These are phyloP conservation scores for Linnaemya tessellans DNA, from an alignment of 2,888 invertebrate genomes.

Conservation along the genomic window DNA sequence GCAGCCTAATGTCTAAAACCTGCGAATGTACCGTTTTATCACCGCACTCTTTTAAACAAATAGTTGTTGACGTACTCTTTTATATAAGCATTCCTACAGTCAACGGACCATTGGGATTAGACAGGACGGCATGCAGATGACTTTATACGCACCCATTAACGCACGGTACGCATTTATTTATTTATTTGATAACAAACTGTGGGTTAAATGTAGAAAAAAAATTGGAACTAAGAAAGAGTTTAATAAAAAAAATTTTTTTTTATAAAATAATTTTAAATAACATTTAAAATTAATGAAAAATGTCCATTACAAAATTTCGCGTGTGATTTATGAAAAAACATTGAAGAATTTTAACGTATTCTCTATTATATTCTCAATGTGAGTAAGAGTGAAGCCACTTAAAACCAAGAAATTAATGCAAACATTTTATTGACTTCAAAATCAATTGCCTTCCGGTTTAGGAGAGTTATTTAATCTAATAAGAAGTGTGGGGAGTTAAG, in stretches of 20 bases:
- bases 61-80: conserved; percentile 60
- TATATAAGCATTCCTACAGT: conserved; percentile 21
- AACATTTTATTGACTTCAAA: too few relatives aligned
- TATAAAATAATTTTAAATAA: neutral
- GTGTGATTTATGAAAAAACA: too few relatives aligned
- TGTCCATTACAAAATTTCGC: too few relatives aligned
- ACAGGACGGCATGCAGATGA: neutral
- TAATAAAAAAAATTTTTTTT: neutral
- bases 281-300: too few relatives aligned
- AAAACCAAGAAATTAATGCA: too few relatives aligned
- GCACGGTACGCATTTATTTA: neutral
- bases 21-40: neutral
- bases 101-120: conserved; percentile 36
- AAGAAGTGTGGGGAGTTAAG: too few relatives aligned
- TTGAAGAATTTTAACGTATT: too few relatives aligned
- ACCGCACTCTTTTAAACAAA: conserved; percentile 30
- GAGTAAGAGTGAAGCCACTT: too few relatives aligned
- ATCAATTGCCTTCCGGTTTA: too few relatives aligned
- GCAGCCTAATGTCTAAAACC: neutral
- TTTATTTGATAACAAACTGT: conserved; percentile 43
- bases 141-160: conserved; percentile 9
- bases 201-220: neutral
- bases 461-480: too few relatives aligned
- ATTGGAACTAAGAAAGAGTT: too few relatives aligned
- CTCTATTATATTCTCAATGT: too few relatives aligned